Base-by-base conservation (phyloP, 2,113 vertebrate genomes). In the Dascyllus trimaculatus region DNA sequence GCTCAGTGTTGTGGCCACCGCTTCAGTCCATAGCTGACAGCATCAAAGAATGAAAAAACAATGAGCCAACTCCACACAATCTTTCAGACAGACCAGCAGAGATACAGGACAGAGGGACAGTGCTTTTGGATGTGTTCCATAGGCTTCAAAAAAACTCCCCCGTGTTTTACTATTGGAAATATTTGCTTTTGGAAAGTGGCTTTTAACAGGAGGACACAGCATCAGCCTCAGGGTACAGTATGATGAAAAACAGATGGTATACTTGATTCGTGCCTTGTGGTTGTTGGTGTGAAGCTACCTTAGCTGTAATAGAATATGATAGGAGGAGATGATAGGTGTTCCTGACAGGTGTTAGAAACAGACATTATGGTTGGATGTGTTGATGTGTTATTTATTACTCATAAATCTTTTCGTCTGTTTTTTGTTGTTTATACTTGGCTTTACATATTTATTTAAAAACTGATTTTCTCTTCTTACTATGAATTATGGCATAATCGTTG, bases 181-280 rank as follows among this genome's bases (percentile, higher is more conserved):
- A 87, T 92, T 90, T 90, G 82, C 82, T 89, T 79, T 81, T 80
- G 70, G 62, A 84, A 86, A 46, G 70, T 74, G 58, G 81, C 78
- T 87, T 87, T 81, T 73, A 87, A 81, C 68, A 18, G 68, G 81
- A 85, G 81, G 60, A 78, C 78, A 40, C 62, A 24, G 75, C 57
- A 15, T 38, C 65, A 68, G 80, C 91, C 87, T 77, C 40, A 2
- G 85, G 91, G 65, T 69, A 62, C 56, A 40, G 66, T n/a, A 52
- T 54, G 59, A 76, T 70, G 80, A 85, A 82, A 73, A 84, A 84
- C 88, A 89, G 85, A 90, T 83, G 90, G 87, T 73, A 64, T 32
- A 58, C 72, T 75, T 84, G 77, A 86, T 88, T 79, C 66, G 46
- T 75, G 61, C 66, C 57, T 72, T 43, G 56, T 52, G 43, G 71